Evolutionary conservation across 2,888 invertebrate genomes (phyloP), one percentile per base, ranked within the genome.

Genomic region (Griposia aprilina): DNA sequence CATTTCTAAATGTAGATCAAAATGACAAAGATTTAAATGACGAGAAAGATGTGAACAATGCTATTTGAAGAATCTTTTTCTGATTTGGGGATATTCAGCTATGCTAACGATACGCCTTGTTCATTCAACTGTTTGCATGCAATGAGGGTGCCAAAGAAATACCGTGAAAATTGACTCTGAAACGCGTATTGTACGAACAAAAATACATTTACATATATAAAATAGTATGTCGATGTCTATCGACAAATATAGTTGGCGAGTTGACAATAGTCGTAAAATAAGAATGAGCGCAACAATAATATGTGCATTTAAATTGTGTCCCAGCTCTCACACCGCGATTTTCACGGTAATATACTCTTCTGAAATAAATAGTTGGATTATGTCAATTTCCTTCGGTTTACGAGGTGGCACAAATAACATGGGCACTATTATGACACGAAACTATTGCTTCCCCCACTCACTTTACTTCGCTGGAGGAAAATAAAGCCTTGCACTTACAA

Each of bases 121-220:
- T 87, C 87, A 89, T 88, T 88, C 78, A 87, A 89, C 86, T 82
- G 89, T 90, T 87, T 91, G 81, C 87, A 91, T 93, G 91, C 90
- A 91, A 91, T 90, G 88, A 89, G 88, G 82, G 87, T 90, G 92
- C 85, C 88, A 84, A 89, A 93, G 90, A 93, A 90, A 92, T 88
- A 89, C 92, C 94, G 92, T 94, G 93, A 91, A 93, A 94, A 94
- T 94, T 92, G 91, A 81, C 90, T 94, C 88, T 87, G 90, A 94
- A 93, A 93, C 92, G 88, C 78, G 89, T 87, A 91, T 92, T 93
- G 92, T 92, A 85, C 80, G 78, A 77, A 84, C 83, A 84, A 87
- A 90, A 90, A 85, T 85, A 88, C 11, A 90, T 91, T 90, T 89
- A 88, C 90, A 90, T 88, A 77, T 85, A 87, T 86, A 88, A 89